Percentiles rank a stretch among this genome's conserved stretches.
Evolutionary conservation across 1,140 invertebrate genomes (phyloP).

Genomic region (Hylyphantes graminicola): DNA sequence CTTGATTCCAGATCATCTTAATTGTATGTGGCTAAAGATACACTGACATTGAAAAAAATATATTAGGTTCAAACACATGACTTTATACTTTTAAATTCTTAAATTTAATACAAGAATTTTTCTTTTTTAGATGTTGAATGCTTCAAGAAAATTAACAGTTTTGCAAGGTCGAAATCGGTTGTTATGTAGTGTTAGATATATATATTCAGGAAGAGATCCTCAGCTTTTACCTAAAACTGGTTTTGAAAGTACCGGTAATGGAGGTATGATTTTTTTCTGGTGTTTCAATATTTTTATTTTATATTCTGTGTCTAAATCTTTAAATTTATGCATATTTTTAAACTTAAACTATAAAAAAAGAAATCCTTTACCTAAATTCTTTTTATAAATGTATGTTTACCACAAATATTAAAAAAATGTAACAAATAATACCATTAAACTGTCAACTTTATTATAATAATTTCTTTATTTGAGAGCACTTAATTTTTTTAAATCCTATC

Average conservation of each 20-base stretch:
- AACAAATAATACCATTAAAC: neutral
- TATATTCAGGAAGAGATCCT: conserved; percentile 23
- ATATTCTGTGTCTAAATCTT: neutral
- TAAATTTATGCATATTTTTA: neutral
- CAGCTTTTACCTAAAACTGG: neutral
- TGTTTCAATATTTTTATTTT: neutral
- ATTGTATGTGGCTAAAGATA: no score
- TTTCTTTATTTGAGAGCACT: neutral
- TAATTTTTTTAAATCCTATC: neutral
- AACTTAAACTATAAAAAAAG: neutral
- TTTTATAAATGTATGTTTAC: neutral
- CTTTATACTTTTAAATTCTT: no score
- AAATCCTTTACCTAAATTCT: neutral
- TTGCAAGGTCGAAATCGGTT: neutral
- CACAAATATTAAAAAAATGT: neutral
- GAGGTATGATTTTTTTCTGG: neutral
- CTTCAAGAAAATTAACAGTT: neutral
- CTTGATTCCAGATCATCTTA: no score
- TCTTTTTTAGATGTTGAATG: conserved; percentile 28
- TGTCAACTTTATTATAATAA: neutral
- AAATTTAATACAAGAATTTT: neutral
- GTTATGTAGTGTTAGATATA: neutral
- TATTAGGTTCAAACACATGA: no score
- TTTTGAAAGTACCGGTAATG: neutral
- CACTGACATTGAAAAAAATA: no score